A percentile compares a stretch with the other conserved stretches of the same genome.
Conservation (phyloP, 1,140 invertebrate genomes). For the Amphibalanus amphitrite region DNA sequence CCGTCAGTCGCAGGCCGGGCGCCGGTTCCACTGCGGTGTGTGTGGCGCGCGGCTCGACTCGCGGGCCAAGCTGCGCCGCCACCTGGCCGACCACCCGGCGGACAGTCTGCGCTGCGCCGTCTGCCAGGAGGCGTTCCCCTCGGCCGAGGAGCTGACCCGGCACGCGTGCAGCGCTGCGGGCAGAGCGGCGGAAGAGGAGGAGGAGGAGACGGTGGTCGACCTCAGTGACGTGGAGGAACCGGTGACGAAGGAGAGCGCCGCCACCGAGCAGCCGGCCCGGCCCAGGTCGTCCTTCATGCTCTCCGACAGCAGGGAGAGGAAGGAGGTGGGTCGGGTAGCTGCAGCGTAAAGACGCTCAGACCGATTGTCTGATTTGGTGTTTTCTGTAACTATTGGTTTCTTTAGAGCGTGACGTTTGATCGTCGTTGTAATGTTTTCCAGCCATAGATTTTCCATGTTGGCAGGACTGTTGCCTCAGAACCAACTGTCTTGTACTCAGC, state of each 20-base stretch:
- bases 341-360: too few relatives aligned
- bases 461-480: too few relatives aligned
- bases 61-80: slow-evolving; percentile 23
- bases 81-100: slow-evolving; percentile 12
- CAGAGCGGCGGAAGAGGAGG: neutral
- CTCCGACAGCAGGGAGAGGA: neutral
- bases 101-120: slow-evolving; percentile 10
- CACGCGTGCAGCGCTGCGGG: neutral
- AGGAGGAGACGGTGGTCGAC: neutral
- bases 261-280: too few relatives aligned
- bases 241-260: too few relatives aligned
- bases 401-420: too few relatives aligned
- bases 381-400: too few relatives aligned
- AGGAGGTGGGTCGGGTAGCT: neutral
- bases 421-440: too few relatives aligned
- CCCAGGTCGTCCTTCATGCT: neutral
- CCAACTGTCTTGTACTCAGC: too few relatives aligned
- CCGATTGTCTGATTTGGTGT: too few relatives aligned
- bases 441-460: too few relatives aligned
- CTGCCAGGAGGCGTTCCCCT: slow-evolving; percentile 11
- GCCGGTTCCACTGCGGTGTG: slow-evolving; percentile 26
- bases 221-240: neutral
- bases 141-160: slow-evolving; percentile 6
- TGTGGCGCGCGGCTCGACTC: slow-evolving; percentile 29
- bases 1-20: neutral